Conservation (phyloP, 2,888 invertebrate genomes). For the Apodemia zela region DNA sequence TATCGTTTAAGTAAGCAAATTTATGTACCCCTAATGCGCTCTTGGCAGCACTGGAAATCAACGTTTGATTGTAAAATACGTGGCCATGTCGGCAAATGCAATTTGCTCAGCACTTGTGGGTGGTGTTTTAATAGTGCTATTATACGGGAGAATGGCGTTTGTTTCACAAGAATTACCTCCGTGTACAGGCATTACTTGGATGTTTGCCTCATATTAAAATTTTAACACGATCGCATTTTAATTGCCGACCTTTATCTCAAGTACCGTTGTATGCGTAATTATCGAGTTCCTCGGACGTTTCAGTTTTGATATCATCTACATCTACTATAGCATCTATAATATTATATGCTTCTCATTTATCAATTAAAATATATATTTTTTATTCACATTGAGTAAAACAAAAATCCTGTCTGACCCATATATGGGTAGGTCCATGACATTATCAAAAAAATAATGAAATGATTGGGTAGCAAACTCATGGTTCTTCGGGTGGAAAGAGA, state of each 20-base stretch:
- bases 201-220: slow-evolving; percentile 34
- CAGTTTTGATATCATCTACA: not conserved
- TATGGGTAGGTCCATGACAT: too few species aligned
- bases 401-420: too few species aligned
- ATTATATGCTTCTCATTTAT: not conserved
- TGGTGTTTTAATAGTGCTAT: slow-evolving; percentile 73
- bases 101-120: slow-evolving; percentile 74
- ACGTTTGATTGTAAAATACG: slow-evolving; percentile 75
- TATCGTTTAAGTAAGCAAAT: slow-evolving; percentile 68
- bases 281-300: slow-evolving; percentile 9
- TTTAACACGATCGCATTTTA: slow-evolving; percentile 27
- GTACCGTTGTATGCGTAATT: slow-evolving; percentile 3
- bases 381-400: too few species aligned
- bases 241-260: slow-evolving; percentile 28
- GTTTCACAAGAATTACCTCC: slow-evolving; percentile 69
- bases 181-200: slow-evolving; percentile 44
- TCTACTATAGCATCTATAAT: not conserved
- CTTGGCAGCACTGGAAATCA: slow-evolving; percentile 70
- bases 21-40: slow-evolving; percentile 68
- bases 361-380: not conserved
- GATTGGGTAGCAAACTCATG: too few species aligned
- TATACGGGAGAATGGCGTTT: slow-evolving; percentile 60
- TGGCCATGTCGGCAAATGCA: slow-evolving; percentile 68
- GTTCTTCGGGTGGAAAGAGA: too few species aligned
- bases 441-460: too few species aligned